Percentiles rank a stretch among this genome's conserved stretches.
phyloP scores from a whole-genome alignment of 2,888 invertebrate species.

The Oegoconia quadripuncta region DNA sequence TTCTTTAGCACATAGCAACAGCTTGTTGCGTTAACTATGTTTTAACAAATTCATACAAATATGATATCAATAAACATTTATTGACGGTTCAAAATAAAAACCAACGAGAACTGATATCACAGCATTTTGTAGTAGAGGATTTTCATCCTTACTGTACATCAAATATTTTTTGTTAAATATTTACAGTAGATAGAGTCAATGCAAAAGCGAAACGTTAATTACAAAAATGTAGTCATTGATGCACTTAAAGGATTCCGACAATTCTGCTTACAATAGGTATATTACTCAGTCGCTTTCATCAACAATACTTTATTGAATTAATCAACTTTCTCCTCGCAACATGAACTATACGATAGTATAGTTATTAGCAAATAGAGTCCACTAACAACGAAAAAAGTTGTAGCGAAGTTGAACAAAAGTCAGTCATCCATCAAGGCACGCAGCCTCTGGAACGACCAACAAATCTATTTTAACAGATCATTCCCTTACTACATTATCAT shows the following conservation, averaged over 20 bases:
- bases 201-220: conserved; percentile 33
- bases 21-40: not conserved
- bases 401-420: conserved; percentile 52
- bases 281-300: conserved; percentile 63
- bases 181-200: conserved; percentile 33
- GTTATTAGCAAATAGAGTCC: conserved; percentile 15
- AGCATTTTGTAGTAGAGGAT: conserved; percentile 67
- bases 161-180: conserved; percentile 43
- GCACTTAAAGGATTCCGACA: conserved; percentile 3
- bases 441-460: conserved; percentile 63
- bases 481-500: conserved; percentile 65
- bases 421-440: conserved; percentile 64
- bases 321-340: conserved; percentile 38
- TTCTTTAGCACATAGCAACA: not conserved
- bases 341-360: conserved; percentile 52
- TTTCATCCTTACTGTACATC: conserved; percentile 37
- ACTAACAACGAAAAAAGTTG: conserved; percentile 37
- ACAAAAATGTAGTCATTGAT: conserved; percentile 10
- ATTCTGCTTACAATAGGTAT: no score
- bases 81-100: conserved; percentile 25
- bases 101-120: conserved; percentile 74
- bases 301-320: conserved; percentile 39
- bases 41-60: not conserved
- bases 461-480: conserved; percentile 73
- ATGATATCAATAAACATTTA: not conserved